These are phyloP conservation scores for Alligator mississippiensis DNA, from an alignment of 2,113 vertebrate species.

Conservation along the genomic window DNA sequence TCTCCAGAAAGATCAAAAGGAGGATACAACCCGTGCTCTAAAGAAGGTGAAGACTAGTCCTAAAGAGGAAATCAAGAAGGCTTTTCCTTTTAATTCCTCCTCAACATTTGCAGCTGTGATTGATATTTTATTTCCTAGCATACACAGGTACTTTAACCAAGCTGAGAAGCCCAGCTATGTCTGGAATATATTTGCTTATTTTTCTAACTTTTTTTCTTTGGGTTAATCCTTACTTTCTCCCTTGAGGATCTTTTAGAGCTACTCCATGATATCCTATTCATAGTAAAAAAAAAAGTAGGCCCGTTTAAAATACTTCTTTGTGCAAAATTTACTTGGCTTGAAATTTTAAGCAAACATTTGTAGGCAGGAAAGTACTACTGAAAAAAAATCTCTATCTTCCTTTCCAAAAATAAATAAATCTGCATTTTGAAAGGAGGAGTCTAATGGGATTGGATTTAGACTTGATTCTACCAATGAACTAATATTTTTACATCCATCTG, in stretches of 20 bases:
- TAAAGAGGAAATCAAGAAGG: neutral
- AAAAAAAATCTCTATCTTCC: neutral
- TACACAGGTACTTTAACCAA: conserved; percentile 19
- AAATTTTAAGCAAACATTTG: neutral
- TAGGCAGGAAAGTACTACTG: neutral
- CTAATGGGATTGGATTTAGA: neutral
- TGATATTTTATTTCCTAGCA: conserved; percentile 26
- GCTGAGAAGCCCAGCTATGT: neutral
- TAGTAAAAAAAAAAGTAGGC: neutral
- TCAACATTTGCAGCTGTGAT: conserved; percentile 9
- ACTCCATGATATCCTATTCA: neutral
- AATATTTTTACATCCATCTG: neutral
- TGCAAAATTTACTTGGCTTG: neutral
- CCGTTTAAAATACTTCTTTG: neutral
- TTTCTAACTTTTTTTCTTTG: neutral
- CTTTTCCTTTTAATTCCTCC: neutral
- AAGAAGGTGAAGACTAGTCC: neutral
- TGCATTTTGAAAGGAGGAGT: neutral
- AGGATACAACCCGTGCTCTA: neutral
- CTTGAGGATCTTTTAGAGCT: neutral
- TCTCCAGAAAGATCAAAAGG: neutral
- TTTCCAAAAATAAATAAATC: neutral
- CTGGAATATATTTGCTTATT: neutral
- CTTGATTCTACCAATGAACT: neutral
- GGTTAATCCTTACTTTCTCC: conserved; percentile 11